Base-by-base conservation (phyloP, 2,113 vertebrate genomes). In the Hypomesus transpacificus region DNA sequence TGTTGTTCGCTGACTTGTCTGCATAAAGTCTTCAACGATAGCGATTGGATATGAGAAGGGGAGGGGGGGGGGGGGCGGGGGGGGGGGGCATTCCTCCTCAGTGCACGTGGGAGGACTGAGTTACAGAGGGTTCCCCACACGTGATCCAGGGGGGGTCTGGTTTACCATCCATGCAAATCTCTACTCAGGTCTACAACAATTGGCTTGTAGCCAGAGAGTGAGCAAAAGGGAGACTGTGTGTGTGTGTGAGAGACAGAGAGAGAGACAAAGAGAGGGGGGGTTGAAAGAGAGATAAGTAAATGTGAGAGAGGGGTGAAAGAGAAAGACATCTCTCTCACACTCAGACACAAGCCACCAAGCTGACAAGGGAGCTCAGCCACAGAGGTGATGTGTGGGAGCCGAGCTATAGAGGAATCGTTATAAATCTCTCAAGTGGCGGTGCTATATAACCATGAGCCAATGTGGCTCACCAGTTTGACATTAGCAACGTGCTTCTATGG, bases 401-500 rank as follows among this genome's bases (percentile, higher is more conserved):
- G 21, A 6, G n/a, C 28, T 50, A 28, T 72, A 62, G 57, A 60
- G 8, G n/a, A 11, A 56, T 17, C 31, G 18, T 70, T 66, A 46
- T 80, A 81, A 77, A 80, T 81, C 68, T 74, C 14, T 20, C 46
- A 64, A 56, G 60, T 79, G 64, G 57, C 31, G 3, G 2, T 60
- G 18, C 53, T 21, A 69, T 75, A 75, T 75, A 66, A 26, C 16
- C 20, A 50, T 28, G 24, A 50, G 54, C 71, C 31, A 39, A 46
- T 9, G 51, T 62, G 24, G 21, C 56, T 82, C 73, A 63, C 83
- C 62, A 75, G 73, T 28, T 24, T 78, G 74, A 26, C 51, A 73
- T 80, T 82, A 82, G 71, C 79, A 67, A 54, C 59, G 64, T 51
- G 21, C 76, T 86, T 82, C 73, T 75, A 80, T 81, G 81, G 68